Conservation (phyloP, 2,888 invertebrate species). For the Phania funesta region DNA sequence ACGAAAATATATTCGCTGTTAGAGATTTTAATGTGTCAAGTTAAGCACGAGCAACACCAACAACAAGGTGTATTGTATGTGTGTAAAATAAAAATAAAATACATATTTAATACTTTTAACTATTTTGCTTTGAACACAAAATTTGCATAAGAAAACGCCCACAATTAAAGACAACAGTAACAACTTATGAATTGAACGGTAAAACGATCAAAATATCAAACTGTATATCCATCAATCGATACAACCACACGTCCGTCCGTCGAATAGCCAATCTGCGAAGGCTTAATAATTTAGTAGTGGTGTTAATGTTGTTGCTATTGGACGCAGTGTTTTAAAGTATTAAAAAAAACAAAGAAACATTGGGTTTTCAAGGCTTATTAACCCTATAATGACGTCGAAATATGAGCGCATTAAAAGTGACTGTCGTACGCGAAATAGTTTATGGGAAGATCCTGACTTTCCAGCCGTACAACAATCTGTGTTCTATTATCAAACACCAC, state of each 20-base stretch:
- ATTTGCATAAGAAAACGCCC: constrained; percentile 62
- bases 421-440: constrained; percentile 88
- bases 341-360: not conserved
- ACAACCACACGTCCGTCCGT: not conserved
- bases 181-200: constrained; percentile 33
- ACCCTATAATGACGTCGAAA: constrained; percentile 78
- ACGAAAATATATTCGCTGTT: constrained; percentile 8
- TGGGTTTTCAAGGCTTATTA: not conserved
- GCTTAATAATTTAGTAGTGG: not conserved
- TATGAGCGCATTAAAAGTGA: constrained; percentile 91
- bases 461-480: constrained; percentile 93
- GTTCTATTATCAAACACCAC: constrained; percentile 96
- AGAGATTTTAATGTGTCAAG: constrained; percentile 41
- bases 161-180: constrained; percentile 41
- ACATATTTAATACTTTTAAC: constrained; percentile 6
- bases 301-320: constrained; percentile 50
- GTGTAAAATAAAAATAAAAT: not conserved
- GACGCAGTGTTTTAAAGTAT: constrained; percentile 17
- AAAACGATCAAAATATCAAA: constrained; percentile 17
- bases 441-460: constrained; percentile 96
- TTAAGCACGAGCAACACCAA: constrained; percentile 16
- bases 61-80: not conserved
- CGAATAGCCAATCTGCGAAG: not conserved
- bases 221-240: not conserved
- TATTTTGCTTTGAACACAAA: constrained; percentile 36